phyloP scores from a whole-genome alignment of 2,888 invertebrate genomes.

The Agrotis exclamationis region DNA sequence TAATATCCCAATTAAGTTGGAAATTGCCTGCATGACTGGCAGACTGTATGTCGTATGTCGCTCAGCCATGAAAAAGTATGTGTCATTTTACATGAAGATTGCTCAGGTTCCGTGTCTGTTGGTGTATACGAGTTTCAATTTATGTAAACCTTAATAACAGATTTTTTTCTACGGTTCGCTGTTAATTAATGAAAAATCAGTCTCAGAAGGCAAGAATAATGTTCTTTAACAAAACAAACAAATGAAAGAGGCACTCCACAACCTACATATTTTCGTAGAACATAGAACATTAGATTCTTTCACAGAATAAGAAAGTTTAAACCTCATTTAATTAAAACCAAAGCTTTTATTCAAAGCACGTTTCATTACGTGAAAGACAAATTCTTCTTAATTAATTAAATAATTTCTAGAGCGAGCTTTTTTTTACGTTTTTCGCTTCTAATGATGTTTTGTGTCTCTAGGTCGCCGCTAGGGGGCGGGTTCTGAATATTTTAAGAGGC shows the following conservation, averaged over 20 bases:
- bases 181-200: conserved; percentile 1
- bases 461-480: conserved; percentile 43
- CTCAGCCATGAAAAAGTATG: no score
- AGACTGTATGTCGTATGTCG: no score
- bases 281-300: conserved; percentile 37
- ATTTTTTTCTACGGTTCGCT: no score
- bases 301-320: conserved; percentile 55
- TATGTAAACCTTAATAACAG: no score
- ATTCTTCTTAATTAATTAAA: conserved; percentile 81
- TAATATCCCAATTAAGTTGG: no score
- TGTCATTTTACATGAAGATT: no score
- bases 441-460: conserved; percentile 74
- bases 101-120: no score
- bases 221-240: conserved; percentile 2
- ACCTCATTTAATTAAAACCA: conserved; percentile 76
- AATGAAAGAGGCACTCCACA: conserved; percentile 27
- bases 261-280: conserved; percentile 35
- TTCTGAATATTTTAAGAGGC: conserved; percentile 77
- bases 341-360: conserved; percentile 76
- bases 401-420: conserved; percentile 71
- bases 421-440: conserved; percentile 69
- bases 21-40: no score
- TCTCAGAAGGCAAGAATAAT: neutral
- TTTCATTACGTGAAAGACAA: conserved; percentile 78
- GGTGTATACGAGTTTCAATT: no score